Base-by-base conservation (phyloP, 2,113 vertebrate species). In the Dicrurus megarhynchus region DNA sequence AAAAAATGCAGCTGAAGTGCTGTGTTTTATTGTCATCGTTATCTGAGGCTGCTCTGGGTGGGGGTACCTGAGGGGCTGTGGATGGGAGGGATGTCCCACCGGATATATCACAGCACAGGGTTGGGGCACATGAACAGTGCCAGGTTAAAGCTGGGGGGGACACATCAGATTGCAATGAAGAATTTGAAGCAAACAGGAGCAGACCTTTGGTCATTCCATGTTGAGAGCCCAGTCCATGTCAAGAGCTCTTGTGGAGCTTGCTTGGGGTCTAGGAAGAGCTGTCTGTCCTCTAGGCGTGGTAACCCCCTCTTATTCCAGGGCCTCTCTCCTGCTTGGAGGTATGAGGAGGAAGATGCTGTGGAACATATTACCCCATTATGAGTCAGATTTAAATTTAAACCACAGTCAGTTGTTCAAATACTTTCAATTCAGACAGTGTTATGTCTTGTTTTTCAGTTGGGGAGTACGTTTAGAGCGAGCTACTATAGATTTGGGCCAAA, bases 341-440 rank as follows among this genome's bases (percentile, higher is more conserved):
- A 82, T 28, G 46, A 91, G 56, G 42, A 90, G 32, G 92, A 95
- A 46, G 95, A 92, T 95, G 41, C 90, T 42, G 42, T 96, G 93
- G 86, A 96, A 93, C 50, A 12, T 76, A 93, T 84, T 93, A 93
- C 61, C 80, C 88, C 28, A 35, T 82, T 91, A 89, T 96, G 93
- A 95, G 76, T 97, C 96, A 95, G 68, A 94, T 97, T 96, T 96
- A 93, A 94, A 92, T 90, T 87, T 93, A 96, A 97, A 92, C 90
- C 88, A 59, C 90, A 92, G 88, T 93, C 10, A 0, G 49, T 96
- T 83, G 35, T 84, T 95, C 93, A 96, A 84, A 92, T 92, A 53
- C 73, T 81, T 94, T 77, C 56, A 92, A 49, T 92, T 95, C 90
- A 94, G 95, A 84, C 86, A 69, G 65, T 86, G 76, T 93, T 96